Evolutionary conservation across 2,797 vertebrate genomes (phyloP).

Genomic region (Syncerus caffer): DNA sequence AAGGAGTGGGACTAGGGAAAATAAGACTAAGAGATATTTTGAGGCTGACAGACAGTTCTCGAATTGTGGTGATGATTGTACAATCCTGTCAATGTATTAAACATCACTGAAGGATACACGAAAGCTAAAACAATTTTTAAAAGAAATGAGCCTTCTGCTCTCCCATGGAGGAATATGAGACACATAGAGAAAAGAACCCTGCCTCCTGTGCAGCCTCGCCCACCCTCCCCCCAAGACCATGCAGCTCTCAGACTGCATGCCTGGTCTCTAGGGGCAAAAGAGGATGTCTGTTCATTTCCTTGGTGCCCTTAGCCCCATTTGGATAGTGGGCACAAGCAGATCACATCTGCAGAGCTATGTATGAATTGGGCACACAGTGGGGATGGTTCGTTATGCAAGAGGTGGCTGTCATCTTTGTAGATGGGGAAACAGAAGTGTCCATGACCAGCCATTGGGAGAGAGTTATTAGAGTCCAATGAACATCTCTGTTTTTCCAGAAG

Average conservation of each 20-base stretch:
- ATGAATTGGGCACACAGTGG: neutral
- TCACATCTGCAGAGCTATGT: neutral
- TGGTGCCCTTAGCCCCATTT: neutral
- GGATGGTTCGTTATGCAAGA: neutral
- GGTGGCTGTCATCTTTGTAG: neutral
- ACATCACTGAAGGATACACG: neutral
- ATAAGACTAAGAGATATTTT: neutral
- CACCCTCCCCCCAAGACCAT: neutral
- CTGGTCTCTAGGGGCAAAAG: neutral
- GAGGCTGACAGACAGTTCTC: neutral
- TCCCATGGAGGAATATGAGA: neutral
- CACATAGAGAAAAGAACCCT: neutral
- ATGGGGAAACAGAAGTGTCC: neutral
- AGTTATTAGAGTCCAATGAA: conserved; percentile 1
- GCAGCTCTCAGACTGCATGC: neutral
- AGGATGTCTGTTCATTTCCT: neutral
- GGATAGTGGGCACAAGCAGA: neutral
- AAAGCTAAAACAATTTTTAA: neutral
- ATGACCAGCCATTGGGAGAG: neutral
- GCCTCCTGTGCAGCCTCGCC: neutral
- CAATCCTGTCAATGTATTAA: neutral
- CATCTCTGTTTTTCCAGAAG: conserved; percentile 42
- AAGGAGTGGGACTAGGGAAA: neutral
- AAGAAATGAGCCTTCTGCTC: neutral
- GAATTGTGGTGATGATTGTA: neutral